phyloP scores from a whole-genome alignment of 2,113 vertebrate genomes.

The Rhinogobius similis region DNA sequence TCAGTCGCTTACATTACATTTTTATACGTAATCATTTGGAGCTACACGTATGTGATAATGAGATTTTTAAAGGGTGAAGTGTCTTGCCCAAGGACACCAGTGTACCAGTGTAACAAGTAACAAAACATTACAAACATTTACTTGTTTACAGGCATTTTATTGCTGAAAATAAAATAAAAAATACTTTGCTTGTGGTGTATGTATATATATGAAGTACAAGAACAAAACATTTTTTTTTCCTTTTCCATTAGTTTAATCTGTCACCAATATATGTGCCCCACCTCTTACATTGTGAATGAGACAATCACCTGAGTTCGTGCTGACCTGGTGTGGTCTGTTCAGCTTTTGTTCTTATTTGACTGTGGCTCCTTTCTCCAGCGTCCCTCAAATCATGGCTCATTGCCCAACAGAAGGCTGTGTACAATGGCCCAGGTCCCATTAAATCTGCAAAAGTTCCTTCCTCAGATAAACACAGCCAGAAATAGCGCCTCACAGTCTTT shows the following conservation, averaged over 20 bases:
- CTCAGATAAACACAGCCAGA: constrained; percentile 93
- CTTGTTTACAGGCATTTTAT: not conserved
- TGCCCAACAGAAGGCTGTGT: constrained; percentile 96
- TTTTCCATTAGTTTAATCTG: not conserved
- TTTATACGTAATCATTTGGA: too few relatives aligned
- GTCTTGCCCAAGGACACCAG: too few relatives aligned
- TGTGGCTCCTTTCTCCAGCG: constrained; percentile 62
- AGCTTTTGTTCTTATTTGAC: constrained; percentile 60
- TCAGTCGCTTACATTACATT: too few relatives aligned
- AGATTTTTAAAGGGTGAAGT: not conserved
- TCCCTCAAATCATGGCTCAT: constrained; percentile 78
- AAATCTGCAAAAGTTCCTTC: constrained; percentile 98
- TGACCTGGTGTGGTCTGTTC: constrained; percentile 41
- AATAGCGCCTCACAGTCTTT: constrained; percentile 86
- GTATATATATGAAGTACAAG: too few relatives aligned
- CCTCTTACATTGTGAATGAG: not conserved
- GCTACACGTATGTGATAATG: not conserved
- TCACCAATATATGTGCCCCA: not conserved
- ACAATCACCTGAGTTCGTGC: constrained; percentile 31
- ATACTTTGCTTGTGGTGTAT: too few relatives aligned
- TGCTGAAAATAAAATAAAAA: not conserved
- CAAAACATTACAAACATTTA: not conserved
- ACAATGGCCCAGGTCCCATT: constrained; percentile 97
- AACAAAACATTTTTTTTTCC: too few relatives aligned
- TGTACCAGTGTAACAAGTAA: too few relatives aligned